Percentiles rank a stretch among this genome's conserved stretches.
Conservation (phyloP, 1,140 invertebrate species). For the Heliothis virescens region DNA sequence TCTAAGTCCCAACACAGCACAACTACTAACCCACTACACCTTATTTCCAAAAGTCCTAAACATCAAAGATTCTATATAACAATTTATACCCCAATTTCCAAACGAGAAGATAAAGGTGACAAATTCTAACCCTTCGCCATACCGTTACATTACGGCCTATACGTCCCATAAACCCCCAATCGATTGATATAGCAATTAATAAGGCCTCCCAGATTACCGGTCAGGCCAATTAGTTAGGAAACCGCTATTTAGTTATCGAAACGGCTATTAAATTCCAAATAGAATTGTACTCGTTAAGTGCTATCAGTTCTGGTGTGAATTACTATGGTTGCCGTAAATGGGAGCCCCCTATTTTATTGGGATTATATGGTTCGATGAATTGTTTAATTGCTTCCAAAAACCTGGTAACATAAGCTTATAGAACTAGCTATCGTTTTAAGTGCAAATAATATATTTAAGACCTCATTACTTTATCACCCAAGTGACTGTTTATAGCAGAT, state of each 20-base stretch:
- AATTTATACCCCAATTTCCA: no score
- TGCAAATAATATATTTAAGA: no score
- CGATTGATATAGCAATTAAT: constrained; percentile 39
- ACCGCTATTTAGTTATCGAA: constrained; percentile 41
- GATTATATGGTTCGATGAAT: background rate
- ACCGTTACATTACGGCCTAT: background rate
- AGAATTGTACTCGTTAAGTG: constrained; percentile 37
- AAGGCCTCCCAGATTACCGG: constrained; percentile 36
- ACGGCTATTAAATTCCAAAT: constrained; percentile 32
- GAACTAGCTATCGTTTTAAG: background rate
- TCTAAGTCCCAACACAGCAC: no score
- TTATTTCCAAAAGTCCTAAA: no score
- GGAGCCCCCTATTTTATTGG: background rate
- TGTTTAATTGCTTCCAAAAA: background rate
- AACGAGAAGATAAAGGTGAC: background rate
- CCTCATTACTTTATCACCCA: no score
- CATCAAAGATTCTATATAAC: no score
- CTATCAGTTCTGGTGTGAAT: constrained; percentile 35
- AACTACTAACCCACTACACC: no score
- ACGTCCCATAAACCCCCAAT: constrained; percentile 19
- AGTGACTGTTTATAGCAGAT: no score
- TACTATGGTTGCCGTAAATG: constrained; percentile 4
- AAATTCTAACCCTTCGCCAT: background rate
- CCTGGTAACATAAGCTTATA: no score
- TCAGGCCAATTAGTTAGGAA: constrained; percentile 36